Percentiles rank a stretch among this genome's conserved stretches.
These are phyloP conservation scores for Phoxinus dragarum DNA, from an alignment of 2,797 vertebrate species.

Conservation along the genomic window DNA sequence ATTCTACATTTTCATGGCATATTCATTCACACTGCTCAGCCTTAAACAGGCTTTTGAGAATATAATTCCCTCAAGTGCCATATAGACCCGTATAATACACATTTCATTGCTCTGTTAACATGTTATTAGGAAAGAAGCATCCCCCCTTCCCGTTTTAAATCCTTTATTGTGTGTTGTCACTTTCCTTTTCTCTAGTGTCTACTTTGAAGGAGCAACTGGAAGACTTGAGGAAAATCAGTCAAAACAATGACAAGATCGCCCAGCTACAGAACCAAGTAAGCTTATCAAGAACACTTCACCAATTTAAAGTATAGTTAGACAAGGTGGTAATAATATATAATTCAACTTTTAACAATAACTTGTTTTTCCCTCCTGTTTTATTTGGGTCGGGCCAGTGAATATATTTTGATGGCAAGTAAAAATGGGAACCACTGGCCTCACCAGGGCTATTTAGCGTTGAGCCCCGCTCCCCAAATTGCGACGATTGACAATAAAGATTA, in stretches of 20 bases:
- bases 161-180: not conserved
- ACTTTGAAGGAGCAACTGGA: conserved; percentile 98
- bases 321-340: not conserved
- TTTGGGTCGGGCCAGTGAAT: not conserved
- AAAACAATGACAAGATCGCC: conserved; percentile 93
- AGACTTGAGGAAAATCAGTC: conserved; percentile 92
- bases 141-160: too few species aligned
- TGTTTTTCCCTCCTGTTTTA: not conserved
- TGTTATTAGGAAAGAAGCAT: not conserved
- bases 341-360: not conserved
- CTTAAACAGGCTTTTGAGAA: not conserved
- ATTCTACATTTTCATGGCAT: too few species aligned
- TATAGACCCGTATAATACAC: not conserved
- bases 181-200: conserved; percentile 80
- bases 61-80: not conserved
- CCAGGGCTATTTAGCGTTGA: not conserved
- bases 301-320: not conserved
- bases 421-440: not conserved
- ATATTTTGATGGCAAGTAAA: not conserved
- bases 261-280: conserved; percentile 95
- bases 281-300: not conserved
- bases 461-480: not conserved
- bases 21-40: not conserved
- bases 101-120: not conserved
- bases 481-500: not conserved